A percentile compares a stretch with the other conserved stretches of the same genome.
Conservation (phyloP, 2,113 vertebrate genomes). For the Myxocyprinus asiaticus region DNA sequence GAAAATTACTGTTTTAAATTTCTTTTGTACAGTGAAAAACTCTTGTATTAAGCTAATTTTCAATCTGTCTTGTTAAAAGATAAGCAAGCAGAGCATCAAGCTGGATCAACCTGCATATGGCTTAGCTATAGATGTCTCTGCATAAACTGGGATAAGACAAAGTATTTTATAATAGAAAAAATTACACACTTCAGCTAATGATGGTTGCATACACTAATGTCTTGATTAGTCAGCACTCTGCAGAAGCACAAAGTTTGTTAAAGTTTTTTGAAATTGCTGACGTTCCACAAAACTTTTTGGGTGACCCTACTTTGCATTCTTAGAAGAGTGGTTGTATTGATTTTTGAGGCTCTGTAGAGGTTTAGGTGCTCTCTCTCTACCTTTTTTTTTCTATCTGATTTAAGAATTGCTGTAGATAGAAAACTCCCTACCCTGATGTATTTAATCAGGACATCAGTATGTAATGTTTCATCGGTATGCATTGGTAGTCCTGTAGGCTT, state of each 20-base stretch:
- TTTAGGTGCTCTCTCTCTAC: slow-evolving; percentile 37
- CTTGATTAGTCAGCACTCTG: background rate
- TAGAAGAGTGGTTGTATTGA: slow-evolving; percentile 55
- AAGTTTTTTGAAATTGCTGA: slow-evolving; percentile 22
- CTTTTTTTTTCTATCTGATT: slow-evolving; percentile 9
- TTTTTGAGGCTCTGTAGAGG: slow-evolving; percentile 52
- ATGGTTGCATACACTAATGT: background rate
- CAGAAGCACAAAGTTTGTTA: background rate
- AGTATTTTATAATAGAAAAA: too few species aligned
- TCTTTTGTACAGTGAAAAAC: too few species aligned
- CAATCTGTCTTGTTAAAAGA: slow-evolving; percentile 14
- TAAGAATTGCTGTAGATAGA: background rate
- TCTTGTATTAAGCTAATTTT: background rate
- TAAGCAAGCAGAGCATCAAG: background rate
- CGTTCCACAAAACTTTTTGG: slow-evolving; percentile 33
- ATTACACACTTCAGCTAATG: too few species aligned
- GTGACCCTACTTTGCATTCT: slow-evolving; percentile 61
- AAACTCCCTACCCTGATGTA: background rate
- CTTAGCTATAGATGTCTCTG: too few species aligned
- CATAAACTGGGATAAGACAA: too few species aligned
- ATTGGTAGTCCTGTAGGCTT: background rate
- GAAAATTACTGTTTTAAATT: too few species aligned
- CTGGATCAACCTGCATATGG: too few species aligned
- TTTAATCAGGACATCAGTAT: slow-evolving; percentile 17
- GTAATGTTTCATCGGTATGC: background rate